Evolutionary conservation across 2,888 invertebrate species (phyloP).

Genomic region (Melangyna quadrimaculata): DNA sequence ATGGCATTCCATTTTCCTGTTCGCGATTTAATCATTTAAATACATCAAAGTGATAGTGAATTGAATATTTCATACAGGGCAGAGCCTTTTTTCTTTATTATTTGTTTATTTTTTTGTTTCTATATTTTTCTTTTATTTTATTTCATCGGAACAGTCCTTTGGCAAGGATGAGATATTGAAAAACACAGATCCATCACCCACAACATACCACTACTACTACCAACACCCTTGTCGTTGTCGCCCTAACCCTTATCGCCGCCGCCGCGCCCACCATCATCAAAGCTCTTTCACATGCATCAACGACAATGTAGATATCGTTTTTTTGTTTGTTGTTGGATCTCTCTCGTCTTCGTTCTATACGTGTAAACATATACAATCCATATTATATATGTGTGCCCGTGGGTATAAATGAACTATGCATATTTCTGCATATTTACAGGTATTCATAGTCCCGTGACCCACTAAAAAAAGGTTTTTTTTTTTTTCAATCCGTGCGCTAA

Average conservation of each 20-base stretch:
- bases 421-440: conserved; percentile 58
- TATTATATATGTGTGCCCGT: conserved; percentile 33
- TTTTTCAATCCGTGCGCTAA: neutral
- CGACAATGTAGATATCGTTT: conserved; percentile 64
- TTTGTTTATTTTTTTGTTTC: neutral
- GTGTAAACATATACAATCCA: neutral
- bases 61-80: conserved; percentile 33
- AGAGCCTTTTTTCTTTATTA: neutral
- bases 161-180: conserved; percentile 59
- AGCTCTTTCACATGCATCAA: conserved; percentile 41
- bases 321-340: conserved; percentile 22
- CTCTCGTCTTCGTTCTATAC: neutral
- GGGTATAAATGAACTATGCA: conserved; percentile 61
- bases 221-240: conserved; percentile 28
- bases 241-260: conserved; percentile 30
- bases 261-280: conserved; percentile 29
- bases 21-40: conserved; percentile 62
- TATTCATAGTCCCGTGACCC: conserved; percentile 60
- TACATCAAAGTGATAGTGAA: conserved; percentile 59
- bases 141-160: conserved; percentile 22
- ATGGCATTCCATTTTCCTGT: conserved; percentile 58
- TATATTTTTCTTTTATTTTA: neutral
- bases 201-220: conserved; percentile 61
- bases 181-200: conserved; percentile 52
- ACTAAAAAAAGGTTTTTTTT: no score